phyloP scores from a whole-genome alignment of 2,888 invertebrate species.

The Endomychus coccineus region DNA sequence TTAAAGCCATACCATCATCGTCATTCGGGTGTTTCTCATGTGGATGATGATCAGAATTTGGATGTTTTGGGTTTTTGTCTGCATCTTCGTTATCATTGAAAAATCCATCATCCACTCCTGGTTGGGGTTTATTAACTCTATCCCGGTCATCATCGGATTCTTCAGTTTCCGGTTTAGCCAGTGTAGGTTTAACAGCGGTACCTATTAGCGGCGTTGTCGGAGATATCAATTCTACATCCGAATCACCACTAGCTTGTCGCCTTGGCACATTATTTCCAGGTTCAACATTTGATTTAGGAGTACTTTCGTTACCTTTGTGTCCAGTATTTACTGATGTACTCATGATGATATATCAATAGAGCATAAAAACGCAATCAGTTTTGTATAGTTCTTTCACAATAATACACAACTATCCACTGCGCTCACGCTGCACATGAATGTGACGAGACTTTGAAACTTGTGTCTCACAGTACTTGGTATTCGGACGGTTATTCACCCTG shows the following conservation, averaged over 20 bases:
- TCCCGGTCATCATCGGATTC: constrained; percentile 42
- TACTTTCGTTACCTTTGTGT: constrained; percentile 6
- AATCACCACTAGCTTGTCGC: constrained; percentile 3
- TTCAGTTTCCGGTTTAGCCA: constrained; percentile 53
- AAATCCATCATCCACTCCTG: constrained; percentile 62
- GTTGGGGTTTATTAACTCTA: constrained; percentile 42
- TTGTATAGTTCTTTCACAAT: no score
- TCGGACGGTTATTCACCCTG: no score
- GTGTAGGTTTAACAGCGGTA: constrained; percentile 36
- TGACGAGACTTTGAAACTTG: no score
- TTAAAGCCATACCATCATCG: constrained; percentile 36
- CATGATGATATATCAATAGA: no score
- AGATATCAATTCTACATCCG: constrained; percentile 12
- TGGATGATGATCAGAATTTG: no score
- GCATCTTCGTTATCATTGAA: constrained; percentile 27
- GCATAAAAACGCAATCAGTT: no score
- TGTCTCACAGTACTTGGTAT: no score
- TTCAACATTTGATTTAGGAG: constrained; percentile 5
- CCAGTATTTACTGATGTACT: no score
- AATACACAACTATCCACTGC: no score
- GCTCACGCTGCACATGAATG: no score
- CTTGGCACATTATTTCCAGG: constrained; percentile 1
- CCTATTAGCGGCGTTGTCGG: constrained; percentile 32
- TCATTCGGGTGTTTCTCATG: constrained; percentile 5
- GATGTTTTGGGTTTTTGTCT: background rate